phyloP scores from a whole-genome alignment of 2,113 vertebrate genomes.

The Oryzias celebensis region DNA sequence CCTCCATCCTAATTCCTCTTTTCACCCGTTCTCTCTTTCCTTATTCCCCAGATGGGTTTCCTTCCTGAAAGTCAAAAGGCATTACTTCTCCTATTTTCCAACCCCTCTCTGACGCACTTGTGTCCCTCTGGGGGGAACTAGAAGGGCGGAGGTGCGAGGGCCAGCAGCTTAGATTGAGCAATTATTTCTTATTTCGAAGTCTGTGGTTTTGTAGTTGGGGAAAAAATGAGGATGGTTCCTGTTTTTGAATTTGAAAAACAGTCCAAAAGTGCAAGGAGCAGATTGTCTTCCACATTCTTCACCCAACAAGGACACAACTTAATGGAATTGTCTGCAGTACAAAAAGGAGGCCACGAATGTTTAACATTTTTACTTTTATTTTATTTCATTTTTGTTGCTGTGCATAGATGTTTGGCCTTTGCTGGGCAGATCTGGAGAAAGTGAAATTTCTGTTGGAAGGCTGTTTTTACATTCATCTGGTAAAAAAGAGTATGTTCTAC shows the following conservation, averaged over 20 bases:
- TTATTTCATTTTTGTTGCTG: not conserved
- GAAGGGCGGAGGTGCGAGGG: conserved; percentile 55
- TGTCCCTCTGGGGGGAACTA: conserved; percentile 56
- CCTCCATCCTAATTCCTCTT: conserved; percentile 72
- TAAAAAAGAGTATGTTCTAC: not conserved
- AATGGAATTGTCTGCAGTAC: not conserved
- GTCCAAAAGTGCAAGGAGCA: conserved; percentile 26
- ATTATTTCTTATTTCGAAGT: conserved; percentile 69
- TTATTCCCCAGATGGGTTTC: conserved; percentile 75
- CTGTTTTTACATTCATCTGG: not conserved
- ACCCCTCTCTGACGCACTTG: conserved; percentile 64
- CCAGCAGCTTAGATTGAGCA: conserved; percentile 70
- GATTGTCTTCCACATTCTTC: not conserved
- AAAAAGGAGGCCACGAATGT: not conserved
- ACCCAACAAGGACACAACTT: conserved; percentile 6
- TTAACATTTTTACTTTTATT: conserved; percentile 9
- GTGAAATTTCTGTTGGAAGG: not conserved
- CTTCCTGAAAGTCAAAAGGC: conserved; percentile 76
- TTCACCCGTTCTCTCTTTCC: conserved; percentile 71
- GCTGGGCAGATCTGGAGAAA: not conserved
- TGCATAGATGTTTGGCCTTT: conserved; percentile 1
- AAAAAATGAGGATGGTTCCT: conserved; percentile 58
- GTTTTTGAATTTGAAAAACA: conserved; percentile 26
- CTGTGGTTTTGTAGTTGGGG: conserved; percentile 71
- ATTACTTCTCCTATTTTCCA: conserved; percentile 75